phyloP scores from a whole-genome alignment of 2,888 invertebrate genomes.

The Sarcophaga subvicina region DNA sequence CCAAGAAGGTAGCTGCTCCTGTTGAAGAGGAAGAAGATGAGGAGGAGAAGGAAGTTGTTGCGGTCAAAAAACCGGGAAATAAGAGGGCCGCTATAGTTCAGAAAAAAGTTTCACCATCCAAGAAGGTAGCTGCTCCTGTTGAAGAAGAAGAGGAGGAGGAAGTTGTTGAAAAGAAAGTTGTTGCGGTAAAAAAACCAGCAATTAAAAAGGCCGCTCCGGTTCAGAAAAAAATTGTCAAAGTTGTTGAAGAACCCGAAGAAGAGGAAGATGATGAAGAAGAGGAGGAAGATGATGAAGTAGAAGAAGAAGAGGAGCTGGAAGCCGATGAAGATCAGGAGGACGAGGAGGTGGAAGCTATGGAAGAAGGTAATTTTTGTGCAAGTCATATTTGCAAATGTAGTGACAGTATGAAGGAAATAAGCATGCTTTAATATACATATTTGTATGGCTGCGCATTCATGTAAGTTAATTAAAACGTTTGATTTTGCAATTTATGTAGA shows the following conservation, averaged over 20 bases:
- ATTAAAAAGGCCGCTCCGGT: background rate
- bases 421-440: no score
- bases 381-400: no score
- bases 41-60: background rate
- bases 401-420: no score
- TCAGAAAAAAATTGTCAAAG: background rate
- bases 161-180: conserved; percentile 5
- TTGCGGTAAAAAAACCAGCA: background rate
- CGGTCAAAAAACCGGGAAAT: background rate
- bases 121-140: background rate
- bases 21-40: background rate
- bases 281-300: background rate
- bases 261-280: background rate
- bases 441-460: no score
- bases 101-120: conserved; percentile 3
- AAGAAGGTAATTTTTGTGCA: no score
- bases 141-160: conserved; percentile 1
- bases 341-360: background rate
- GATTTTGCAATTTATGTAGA: background rate
- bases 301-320: background rate
- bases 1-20: background rate
- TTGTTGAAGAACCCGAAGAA: background rate
- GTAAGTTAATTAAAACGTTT: no score
- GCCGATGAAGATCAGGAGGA: background rate
- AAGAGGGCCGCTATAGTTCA: background rate